These are phyloP conservation scores for Lota lota DNA, from an alignment of 2,113 vertebrate species.

Conservation along the genomic window DNA sequence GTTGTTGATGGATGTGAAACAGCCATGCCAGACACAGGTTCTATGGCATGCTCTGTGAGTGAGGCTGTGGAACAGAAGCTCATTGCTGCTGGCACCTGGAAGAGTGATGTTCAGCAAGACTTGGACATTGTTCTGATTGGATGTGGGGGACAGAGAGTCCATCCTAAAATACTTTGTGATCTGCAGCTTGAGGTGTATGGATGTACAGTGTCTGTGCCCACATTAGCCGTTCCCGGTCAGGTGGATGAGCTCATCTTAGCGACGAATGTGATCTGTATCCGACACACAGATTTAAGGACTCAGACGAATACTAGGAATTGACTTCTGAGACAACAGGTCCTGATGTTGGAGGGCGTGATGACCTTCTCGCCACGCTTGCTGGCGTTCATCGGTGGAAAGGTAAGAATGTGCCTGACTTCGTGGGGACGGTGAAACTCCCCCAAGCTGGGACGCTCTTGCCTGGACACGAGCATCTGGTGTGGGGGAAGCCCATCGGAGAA, in stretches of 20 bases:
- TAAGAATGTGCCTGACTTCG: neutral
- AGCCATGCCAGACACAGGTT: slow-evolving; percentile 24
- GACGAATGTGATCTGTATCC: slow-evolving; percentile 23
- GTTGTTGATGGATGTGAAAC: slow-evolving; percentile 11
- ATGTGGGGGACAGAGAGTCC: slow-evolving; percentile 15
- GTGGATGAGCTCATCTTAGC: slow-evolving; percentile 28
- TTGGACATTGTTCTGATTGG: slow-evolving; percentile 20
- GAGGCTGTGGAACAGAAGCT: slow-evolving; percentile 13
- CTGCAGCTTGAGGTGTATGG: slow-evolving; percentile 31
- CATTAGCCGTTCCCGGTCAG: slow-evolving; percentile 27
- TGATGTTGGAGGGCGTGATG: slow-evolving; percentile 5
- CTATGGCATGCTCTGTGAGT: slow-evolving; percentile 32
- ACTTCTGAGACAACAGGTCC: neutral
- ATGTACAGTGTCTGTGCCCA: slow-evolving; percentile 16
- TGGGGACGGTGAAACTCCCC: slow-evolving; percentile 22
- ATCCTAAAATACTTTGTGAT: slow-evolving; percentile 24
- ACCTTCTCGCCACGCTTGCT: slow-evolving; percentile 20
- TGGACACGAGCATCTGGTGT: slow-evolving; percentile 21
- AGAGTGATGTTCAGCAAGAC: slow-evolving; percentile 3
- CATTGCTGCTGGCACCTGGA: slow-evolving; percentile 4
- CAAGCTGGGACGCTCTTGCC: slow-evolving; percentile 12
- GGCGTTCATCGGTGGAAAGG: slow-evolving; percentile 6
- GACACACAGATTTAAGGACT: slow-evolving; percentile 17
- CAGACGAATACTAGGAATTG: slow-evolving; percentile 19
- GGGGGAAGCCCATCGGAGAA: slow-evolving; percentile 13